Percentiles rank a stretch among this genome's conserved stretches.
These are phyloP conservation scores for Formicarius rufipectus DNA, from an alignment of 2,113 vertebrate genomes.

Conservation along the genomic window DNA sequence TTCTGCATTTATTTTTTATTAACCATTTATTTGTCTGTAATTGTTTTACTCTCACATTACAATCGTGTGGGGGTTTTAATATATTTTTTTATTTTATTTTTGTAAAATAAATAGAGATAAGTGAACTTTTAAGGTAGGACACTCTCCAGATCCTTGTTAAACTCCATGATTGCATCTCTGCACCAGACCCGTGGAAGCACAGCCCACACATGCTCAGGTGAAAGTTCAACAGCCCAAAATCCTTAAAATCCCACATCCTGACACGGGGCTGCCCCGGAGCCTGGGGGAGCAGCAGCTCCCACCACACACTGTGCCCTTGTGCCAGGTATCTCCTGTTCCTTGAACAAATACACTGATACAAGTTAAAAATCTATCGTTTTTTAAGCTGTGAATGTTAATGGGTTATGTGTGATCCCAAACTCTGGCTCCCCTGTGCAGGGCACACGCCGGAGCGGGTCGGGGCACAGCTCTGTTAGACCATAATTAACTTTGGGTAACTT, in stretches of 20 bases:
- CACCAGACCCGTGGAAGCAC: not conserved
- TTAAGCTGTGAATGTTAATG: not conserved
- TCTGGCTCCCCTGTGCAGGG: not conserved
- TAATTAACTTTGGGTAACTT: constrained; percentile 5
- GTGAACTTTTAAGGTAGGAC: constrained; percentile 55
- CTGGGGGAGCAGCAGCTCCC: not conserved
- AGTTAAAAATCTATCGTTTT: not conserved
- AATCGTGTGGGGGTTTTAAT: constrained; percentile 24
- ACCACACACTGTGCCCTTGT: not conserved
- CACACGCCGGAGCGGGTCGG: not conserved
- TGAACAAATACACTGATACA: not conserved
- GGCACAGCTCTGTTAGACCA: constrained; percentile 29
- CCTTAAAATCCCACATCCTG: not conserved
- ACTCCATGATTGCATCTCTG: constrained; percentile 73
- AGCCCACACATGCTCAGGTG: not conserved
- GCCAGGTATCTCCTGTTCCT: not conserved
- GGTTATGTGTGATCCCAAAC: not conserved
- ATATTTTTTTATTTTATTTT: constrained; percentile 26
- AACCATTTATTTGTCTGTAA: constrained; percentile 67
- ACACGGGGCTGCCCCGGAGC: not conserved
- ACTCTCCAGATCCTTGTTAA: constrained; percentile 57
- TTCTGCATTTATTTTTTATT: constrained; percentile 67
- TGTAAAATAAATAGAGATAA: constrained; percentile 79
- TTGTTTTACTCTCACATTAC: constrained; percentile 58
- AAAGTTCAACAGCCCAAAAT: not conserved